A percentile compares a stretch with the other conserved stretches of the same genome.
Conservation (phyloP, 2,797 vertebrate genomes). For the Cheirogaleus major region DNA sequence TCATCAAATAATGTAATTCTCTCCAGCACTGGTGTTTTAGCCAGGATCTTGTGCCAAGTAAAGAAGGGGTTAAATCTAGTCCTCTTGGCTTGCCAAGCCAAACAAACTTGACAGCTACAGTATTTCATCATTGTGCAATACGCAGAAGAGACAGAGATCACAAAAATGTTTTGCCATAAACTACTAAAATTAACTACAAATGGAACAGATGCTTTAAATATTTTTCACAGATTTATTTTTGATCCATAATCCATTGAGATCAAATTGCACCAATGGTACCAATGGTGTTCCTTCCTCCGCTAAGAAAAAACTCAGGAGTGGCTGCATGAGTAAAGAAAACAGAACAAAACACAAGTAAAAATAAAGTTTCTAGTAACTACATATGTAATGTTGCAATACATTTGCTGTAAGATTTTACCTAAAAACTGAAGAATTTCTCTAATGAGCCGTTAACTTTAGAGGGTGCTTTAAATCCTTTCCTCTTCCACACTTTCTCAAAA, state of each 20-base stretch:
- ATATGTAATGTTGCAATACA: not conserved
- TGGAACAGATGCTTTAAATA: constrained; percentile 16
- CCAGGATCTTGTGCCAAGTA: not conserved
- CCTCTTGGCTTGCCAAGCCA: not conserved
- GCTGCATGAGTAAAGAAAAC: not conserved
- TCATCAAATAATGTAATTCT: constrained; percentile 12
- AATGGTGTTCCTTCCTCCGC: not conserved
- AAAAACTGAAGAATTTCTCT: not conserved
- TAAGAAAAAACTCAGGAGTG: constrained; percentile 1
- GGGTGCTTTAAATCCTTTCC: not conserved
- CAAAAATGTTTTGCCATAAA: not conserved
- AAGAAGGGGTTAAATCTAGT: constrained; percentile 42
- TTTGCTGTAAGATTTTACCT: not conserved
- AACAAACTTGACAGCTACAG: not conserved
- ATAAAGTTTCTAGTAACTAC: not conserved
- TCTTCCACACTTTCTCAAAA: constrained; percentile 29
- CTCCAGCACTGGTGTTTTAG: not conserved
- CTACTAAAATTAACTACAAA: constrained; percentile 60
- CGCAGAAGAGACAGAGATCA: not conserved
- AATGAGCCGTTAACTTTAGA: not conserved
- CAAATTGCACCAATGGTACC: not conserved
- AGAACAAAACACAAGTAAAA: not conserved
- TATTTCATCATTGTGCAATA: not conserved
- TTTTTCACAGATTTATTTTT: constrained; percentile 38
- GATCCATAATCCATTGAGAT: not conserved